Base-by-base conservation (phyloP, 1,140 invertebrate genomes). In the Drosophila teissieri region DNA sequence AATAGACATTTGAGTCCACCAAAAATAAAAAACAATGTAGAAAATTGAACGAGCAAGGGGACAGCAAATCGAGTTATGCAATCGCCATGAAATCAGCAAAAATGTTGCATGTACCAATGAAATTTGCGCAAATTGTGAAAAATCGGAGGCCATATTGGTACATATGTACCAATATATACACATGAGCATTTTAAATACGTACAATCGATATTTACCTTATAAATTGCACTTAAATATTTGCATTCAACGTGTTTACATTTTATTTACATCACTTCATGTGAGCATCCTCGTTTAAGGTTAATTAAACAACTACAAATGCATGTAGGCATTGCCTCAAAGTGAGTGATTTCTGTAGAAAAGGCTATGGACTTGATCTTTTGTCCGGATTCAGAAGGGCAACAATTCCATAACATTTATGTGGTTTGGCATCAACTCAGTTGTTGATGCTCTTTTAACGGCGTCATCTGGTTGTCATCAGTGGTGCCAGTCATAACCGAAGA, bases 371-470 rank as follows among this genome's bases (percentile, higher is more conserved):
- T 15, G 24, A 19, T 31, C 22, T 17, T 49, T 49, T 15, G 24
- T 5, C n/a, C 15, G 8, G 46, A 22, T 27, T 62, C 24, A 24
- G 19, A 19, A 19, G 34, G 34, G 44, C 45, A 27, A 65, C 61
- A 65, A 2, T n/a, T 8, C 7, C 10, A 40, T 17, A 63, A 17
- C 36, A 67, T 49, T 67, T 49, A 40, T 27, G 37, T 14, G 17
- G 37, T 31, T 31, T 10, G 37, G 46, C 64, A 67, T 65, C 63
- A 65, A 52, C 27, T 67, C 12, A 5, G 31, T 12, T 65, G 52
- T 68, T 68, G 37, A 68, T 65, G 64, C 17, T 17, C 46, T 44
- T 65, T 68, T 68, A 51, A 68, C 31, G 46, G 51, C 37, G 37
- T 22, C 60, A 68, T 65, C 60, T 48, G 37, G 34, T n/a, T n/a